Base-by-base conservation (phyloP, 37 sponge, comb jelly and placozoan species). In the Dysidea cf. avara region DNA sequence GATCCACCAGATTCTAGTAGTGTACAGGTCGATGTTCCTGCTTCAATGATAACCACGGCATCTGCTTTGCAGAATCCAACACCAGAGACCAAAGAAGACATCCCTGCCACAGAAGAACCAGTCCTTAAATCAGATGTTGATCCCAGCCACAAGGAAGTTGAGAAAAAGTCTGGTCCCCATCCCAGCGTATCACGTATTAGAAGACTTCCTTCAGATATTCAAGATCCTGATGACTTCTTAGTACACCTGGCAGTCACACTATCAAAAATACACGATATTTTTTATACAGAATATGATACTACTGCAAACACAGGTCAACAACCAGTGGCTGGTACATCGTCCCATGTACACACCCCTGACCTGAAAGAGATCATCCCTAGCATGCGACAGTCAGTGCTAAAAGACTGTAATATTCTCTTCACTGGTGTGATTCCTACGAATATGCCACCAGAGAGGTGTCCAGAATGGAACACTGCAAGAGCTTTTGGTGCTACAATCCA, bases 401-500 rank as follows among this genome's bases (percentile, higher is more conserved):
- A 56, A 29, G 91, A 81, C 2, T 69, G 72, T 39, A 38, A 58
- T 31, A 64, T 99, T 34, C 79, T 99, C 22, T 99, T 99, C 83
- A 95, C 93, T 11, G 96, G 96, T 29, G 89, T 99, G 26, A 92
- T 99, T 25, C 99, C 99, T 43, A 99, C 82, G 53, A 85, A 90
- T 71, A 66, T 81, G 22, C 84, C 81, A 17, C 82, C 83, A 18
- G 67, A 87, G 60, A 79, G 66, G 69, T 85, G 80, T 61, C 77
- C 75, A 0, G 83, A 83, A 25, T 99, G 96, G 96, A 86, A 84
- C 78, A 93, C 96, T 0, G 96, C 99, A 17, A 33, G 75, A 53
- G 96, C 96, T 12, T 88, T 95, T 72, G 96, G 96, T 21, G 96
- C 92, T 0, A 61, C 33, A 7, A 67, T 95, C 28, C 90, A 89